Base-by-base conservation (phyloP, 1,140 invertebrate genomes). In the Drosophila lowei region DNA sequence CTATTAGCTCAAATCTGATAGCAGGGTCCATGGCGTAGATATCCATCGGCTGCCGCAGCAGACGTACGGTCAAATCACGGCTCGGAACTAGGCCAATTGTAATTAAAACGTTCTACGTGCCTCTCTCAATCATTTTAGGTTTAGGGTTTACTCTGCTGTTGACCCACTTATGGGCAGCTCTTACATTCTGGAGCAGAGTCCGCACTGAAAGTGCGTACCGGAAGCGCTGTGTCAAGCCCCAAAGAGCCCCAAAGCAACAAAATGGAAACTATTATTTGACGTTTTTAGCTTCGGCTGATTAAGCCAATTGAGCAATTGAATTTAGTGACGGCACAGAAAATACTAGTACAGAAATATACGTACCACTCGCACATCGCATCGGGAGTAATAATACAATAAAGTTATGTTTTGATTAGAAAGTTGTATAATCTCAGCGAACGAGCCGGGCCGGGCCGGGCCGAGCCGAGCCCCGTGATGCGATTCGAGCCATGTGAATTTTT, bases 71-170 rank as follows among this genome's bases (percentile, higher is more conserved):
- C 58, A 41, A 65, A 72, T 72, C 71, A 55, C 38, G 57, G 41
- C 68, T 78, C 58, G 47, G 66, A 85, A 85, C 80, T 85, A 60
- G 80, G 80, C 72, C 80, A 80, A 73, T 77, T 77, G 80, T 74
- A 85, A 85, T 85, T 85, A 86, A 86, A 85, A 79, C 77, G 73
- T 77, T 86, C 81, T 85, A 85, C 81, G 80, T 85, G 80, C 72
- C 60, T 53, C 76, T 49, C 49, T 64, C 61, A 59, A 74, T 74
- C 34, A 48, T 60, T 70, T 55, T 70, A 23, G 46, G 54, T 70
- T 55, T 70, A 23, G 46, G 54, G 61, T 47, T 68, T 60, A 57
- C 47, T 42, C 28, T 21, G 63, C 46, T 55, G 43, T 49, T 71
- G 77, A 77, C 77, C 72, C 76, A 85, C 28, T 70, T 77, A 44